phyloP scores from a whole-genome alignment of 2,888 invertebrate species.

The Gandaritis pyraliata region DNA sequence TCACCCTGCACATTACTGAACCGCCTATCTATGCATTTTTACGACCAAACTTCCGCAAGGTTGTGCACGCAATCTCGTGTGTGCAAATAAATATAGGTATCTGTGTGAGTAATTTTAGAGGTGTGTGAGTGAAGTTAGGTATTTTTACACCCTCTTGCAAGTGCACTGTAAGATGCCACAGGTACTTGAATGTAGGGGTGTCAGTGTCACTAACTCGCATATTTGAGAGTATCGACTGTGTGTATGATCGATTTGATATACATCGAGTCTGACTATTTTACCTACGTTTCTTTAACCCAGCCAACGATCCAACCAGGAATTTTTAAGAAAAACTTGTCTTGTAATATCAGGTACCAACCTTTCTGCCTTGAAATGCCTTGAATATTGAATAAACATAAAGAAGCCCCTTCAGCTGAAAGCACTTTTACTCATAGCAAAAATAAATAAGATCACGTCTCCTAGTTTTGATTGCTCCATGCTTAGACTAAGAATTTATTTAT shows the following conservation, averaged over 20 bases:
- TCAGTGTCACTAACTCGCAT: constrained; percentile 3
- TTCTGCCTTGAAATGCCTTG: too few species aligned
- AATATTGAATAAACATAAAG: too few species aligned
- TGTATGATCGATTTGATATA: too few species aligned
- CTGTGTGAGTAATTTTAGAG: constrained; percentile 21
- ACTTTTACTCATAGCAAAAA: too few species aligned
- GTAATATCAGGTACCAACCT: too few species aligned
- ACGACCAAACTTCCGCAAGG: constrained; percentile 34
- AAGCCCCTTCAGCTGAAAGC: too few species aligned
- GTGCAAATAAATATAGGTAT: constrained; percentile 20
- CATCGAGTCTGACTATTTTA: too few species aligned
- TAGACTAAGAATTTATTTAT: neutral
- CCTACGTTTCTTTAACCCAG: too few species aligned
- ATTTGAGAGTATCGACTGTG: too few species aligned
- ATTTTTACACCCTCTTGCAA: constrained; percentile 47
- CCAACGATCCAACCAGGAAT: too few species aligned
- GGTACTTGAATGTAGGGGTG: constrained; percentile 45
- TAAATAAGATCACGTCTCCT: neutral
- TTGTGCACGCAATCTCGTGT: constrained; percentile 38
- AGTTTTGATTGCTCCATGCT: neutral
- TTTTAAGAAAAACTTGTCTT: too few species aligned
- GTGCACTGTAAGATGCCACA: constrained; percentile 49
- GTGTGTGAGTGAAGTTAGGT: constrained; percentile 31
- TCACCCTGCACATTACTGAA: constrained; percentile 27
- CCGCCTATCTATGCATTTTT: constrained; percentile 35